Evolutionary conservation across 2,797 vertebrate genomes (phyloP).

Genomic region (Rhinogobio ventralis): DNA sequence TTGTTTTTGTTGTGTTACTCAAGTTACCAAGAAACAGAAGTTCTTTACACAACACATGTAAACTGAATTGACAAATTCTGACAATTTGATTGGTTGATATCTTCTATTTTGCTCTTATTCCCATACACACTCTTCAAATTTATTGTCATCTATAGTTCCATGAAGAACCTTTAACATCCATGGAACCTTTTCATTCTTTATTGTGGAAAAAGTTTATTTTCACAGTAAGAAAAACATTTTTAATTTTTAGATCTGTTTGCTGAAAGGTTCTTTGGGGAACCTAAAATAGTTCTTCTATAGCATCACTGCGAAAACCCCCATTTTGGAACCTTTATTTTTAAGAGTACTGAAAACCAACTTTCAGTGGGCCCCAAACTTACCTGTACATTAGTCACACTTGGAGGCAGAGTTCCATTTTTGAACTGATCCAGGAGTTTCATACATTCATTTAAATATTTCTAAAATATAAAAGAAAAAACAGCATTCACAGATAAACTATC

Average conservation of each 20-base stretch:
- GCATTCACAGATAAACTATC: slow-evolving; percentile 8
- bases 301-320: neutral
- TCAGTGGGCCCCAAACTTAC: slow-evolving; percentile 69
- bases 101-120: neutral
- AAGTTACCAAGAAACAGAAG: neutral
- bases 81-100: neutral
- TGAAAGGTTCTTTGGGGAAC: neutral
- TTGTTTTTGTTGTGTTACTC: neutral
- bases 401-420: slow-evolving; percentile 80
- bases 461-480: slow-evolving; percentile 10
- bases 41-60: slow-evolving; percentile 6
- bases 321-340: neutral
- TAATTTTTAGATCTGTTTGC: neutral
- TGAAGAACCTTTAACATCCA: neutral
- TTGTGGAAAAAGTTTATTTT: neutral
- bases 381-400: slow-evolving; percentile 86
- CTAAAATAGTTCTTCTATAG: neutral
- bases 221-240: neutral
- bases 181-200: neutral
- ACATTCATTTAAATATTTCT: slow-evolving; percentile 86
- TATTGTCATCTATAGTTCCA: neutral
- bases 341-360: neutral
- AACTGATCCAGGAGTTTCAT: slow-evolving; percentile 85
- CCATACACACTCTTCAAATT: neutral
- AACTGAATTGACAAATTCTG: slow-evolving; percentile 19